phyloP scores from a whole-genome alignment of 2,888 invertebrate species.

The Limnephilus auricula region DNA sequence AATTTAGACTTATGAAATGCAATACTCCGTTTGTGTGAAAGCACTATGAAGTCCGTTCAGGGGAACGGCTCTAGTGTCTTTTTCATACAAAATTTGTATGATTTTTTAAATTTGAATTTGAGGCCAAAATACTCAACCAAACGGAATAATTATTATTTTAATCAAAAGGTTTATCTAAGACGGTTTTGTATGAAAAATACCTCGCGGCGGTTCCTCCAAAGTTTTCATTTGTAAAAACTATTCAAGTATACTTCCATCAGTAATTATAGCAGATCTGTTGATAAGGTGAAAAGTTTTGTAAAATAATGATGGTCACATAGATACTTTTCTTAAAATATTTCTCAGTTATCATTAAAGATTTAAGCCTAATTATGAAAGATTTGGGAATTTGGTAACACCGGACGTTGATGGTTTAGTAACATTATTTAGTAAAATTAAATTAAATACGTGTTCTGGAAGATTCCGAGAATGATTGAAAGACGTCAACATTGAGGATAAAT shows the following conservation, averaged over 20 bases:
- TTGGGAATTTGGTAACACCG: background rate
- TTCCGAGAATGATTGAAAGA: conserved; percentile 11
- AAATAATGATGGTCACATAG: background rate
- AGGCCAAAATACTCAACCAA: too few species aligned
- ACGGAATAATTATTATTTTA: too few species aligned
- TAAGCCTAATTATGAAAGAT: background rate
- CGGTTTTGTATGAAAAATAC: too few species aligned
- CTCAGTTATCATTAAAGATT: background rate
- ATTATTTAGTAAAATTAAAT: background rate
- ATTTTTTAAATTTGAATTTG: too few species aligned
- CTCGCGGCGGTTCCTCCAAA: too few species aligned
- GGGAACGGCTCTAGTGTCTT: too few species aligned
- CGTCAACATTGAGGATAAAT: background rate
- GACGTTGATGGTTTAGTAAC: background rate
- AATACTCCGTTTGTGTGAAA: too few species aligned
- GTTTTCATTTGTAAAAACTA: background rate
- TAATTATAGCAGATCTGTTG: background rate
- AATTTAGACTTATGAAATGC: too few species aligned
- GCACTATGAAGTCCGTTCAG: too few species aligned
- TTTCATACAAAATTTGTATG: too few species aligned
- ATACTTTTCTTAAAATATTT: background rate
- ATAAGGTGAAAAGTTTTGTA: background rate
- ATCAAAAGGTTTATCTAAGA: too few species aligned
- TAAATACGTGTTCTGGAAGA: background rate
- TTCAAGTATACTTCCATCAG: background rate